Conservation (phyloP, 2,888 invertebrate species). For the Strigamia transsilvanica region DNA sequence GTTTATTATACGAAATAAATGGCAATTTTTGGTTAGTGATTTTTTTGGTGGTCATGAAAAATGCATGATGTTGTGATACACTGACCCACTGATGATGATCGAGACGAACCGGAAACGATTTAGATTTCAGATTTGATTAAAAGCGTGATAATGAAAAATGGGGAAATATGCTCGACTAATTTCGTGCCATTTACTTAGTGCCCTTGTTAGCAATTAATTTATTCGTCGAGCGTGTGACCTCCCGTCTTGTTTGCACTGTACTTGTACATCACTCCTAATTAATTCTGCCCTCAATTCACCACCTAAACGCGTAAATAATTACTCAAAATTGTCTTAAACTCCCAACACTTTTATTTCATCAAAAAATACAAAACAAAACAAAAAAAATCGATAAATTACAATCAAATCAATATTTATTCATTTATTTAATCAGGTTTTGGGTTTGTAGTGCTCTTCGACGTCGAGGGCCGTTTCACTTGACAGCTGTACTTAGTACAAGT, state of each 20-base stretch:
- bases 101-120: neutral
- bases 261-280: neutral
- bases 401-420: neutral
- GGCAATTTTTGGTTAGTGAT: neutral
- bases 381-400: neutral
- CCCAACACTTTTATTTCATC: too few species aligned
- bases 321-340: too few species aligned
- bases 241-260: neutral
- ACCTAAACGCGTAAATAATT: neutral
- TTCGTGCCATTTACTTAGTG: conserved; percentile 33
- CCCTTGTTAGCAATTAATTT: conserved; percentile 24
- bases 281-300: neutral
- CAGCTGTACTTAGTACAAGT: conserved; percentile 7
- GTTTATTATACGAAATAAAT: too few species aligned
- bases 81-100: neutral
- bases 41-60: neutral
- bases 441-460: too few species aligned
- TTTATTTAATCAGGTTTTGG: neutral
- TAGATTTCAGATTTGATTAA: neutral
- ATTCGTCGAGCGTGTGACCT: neutral
- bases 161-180: conserved; percentile 8
- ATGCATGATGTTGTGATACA: neutral
- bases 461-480: conserved; percentile 1
- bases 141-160: neutral
- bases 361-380: neutral